These are phyloP conservation scores for Gasterosteus nipponicus DNA, from an alignment of 2,113 vertebrate genomes.

Conservation along the genomic window DNA sequence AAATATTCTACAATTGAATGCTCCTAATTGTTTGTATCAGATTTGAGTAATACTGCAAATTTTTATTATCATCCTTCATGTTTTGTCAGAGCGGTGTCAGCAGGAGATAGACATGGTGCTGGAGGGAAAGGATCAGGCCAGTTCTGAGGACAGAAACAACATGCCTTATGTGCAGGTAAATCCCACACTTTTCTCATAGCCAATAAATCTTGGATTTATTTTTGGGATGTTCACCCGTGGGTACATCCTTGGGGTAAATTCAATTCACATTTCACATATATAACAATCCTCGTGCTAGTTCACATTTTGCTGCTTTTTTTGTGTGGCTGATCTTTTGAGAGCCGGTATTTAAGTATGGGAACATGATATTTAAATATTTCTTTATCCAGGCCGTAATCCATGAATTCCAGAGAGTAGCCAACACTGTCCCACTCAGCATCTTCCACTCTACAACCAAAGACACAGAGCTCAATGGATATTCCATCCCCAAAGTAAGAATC, in stretches of 20 bases:
- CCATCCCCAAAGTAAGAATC: constrained; percentile 71
- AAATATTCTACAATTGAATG: not conserved
- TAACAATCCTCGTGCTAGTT: not conserved
- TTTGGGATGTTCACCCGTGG: not conserved
- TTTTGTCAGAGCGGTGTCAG: constrained; percentile 63
- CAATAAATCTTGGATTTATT: not conserved
- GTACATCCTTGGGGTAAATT: not conserved
- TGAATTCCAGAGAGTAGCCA: constrained; percentile 74
- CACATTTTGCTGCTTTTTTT: not conserved
- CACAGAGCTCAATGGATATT: constrained; percentile 75
- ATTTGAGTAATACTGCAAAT: too few relatives aligned
- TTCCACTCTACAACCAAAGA: constrained; percentile 63
- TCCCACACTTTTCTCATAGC: not conserved
- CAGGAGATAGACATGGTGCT: constrained; percentile 74
- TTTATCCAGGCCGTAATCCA: constrained; percentile 73
- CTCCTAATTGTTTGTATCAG: not conserved
- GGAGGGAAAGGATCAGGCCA: constrained; percentile 34
- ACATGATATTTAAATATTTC: not conserved
- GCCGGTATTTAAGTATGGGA: not conserved
- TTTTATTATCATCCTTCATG: not conserved
- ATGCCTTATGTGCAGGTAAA: constrained; percentile 75
- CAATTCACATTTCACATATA: too few relatives aligned
- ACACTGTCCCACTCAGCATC: constrained; percentile 71
- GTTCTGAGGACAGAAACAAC: constrained; percentile 62
- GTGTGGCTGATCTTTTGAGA: not conserved